Evolutionary conservation across 2,113 vertebrate genomes (phyloP), one percentile per base, ranked within the genome.

Genomic region (Austrofundulus limnaeus): DNA sequence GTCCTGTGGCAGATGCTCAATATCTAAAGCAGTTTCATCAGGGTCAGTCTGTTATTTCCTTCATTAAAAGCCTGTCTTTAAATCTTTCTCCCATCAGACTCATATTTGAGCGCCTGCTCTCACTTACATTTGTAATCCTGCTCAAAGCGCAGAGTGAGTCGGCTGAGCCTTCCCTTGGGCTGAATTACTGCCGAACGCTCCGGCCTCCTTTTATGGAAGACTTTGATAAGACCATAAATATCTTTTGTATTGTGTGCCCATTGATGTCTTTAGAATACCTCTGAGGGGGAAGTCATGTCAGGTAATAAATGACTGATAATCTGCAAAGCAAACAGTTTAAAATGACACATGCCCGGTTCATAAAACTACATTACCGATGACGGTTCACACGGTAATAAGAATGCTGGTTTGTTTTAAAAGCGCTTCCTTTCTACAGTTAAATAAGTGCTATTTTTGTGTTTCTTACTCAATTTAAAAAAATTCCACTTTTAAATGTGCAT

Each of bases 191-290:
- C 65, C 54, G 52, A 77, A 47, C 66, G 56, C 74, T 67, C 54
- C 46, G 45, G 62, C 46, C 80, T 85, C 87, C 87, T 88, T 88
- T 87, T 85, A 90, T 79, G 81, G 81, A 85, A 80, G 64, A 28
- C 58, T 83, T 90, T 84, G 72, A 87, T 80, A 83, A 61, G 42
- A 55, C 63, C 17, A 56, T 72, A 77, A 83, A 88, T 81, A 61
- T 81, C 61, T 81, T 21, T 37, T 28, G 10, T 62, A 79, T 79
- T 52, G 67, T n/a, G 38, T 78, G 28, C 14, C 24, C 50, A 78
- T 78, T 82, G 78, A 85, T 61, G 23, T 59, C 56, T 70, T 51
- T 72, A 54, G 58, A 76, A 74, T 68, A 70, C 49, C 50, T 34
- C 66, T 12, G 23, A 77, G 24, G 2, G 47, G 6, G n/a, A 24